Percentiles rank a stretch among this genome's conserved stretches.
Conservation (phyloP, 2,113 vertebrate species). For the Plestiodon gilberti region DNA sequence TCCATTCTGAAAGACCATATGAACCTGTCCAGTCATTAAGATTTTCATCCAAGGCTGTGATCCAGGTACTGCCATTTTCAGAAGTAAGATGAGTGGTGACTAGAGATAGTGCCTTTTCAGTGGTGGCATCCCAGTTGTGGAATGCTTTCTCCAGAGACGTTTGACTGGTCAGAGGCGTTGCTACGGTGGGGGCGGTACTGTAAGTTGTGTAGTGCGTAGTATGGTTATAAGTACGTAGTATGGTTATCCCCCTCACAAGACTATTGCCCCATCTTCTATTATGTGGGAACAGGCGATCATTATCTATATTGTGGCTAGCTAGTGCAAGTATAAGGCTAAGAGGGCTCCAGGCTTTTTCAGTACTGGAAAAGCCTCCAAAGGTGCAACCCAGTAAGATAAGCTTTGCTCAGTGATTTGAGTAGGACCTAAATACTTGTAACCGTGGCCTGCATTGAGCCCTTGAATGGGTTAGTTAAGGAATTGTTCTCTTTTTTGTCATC, state of each 20-base stretch:
- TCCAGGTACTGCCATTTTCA: too few species aligned
- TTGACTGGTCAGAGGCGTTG: too few species aligned
- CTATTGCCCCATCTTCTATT: neutral
- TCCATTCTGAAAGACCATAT: too few species aligned
- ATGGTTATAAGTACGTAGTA: neutral
- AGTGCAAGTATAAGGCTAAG: neutral
- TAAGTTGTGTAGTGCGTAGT: too few species aligned
- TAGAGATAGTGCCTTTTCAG: too few species aligned
- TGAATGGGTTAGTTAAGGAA: neutral
- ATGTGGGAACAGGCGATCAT: neutral
- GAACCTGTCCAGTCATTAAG: too few species aligned
- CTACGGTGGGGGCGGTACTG: too few species aligned
- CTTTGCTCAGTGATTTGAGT: neutral
- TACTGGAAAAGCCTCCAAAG: neutral
- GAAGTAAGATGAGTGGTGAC: too few species aligned
- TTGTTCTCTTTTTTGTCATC: neutral
- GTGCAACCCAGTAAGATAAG: neutral
- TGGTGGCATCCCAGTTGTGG: too few species aligned
- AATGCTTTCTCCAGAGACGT: too few species aligned
- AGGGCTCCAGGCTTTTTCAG: neutral
- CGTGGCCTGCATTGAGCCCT: neutral
- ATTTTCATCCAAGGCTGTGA: too few species aligned
- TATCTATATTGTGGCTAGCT: neutral
- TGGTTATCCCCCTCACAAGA: neutral
- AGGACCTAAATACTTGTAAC: neutral